Evolutionary conservation across 2,797 vertebrate species (phyloP), one percentile per base, ranked within the genome.

Genomic region (Hybognathus amarus): DNA sequence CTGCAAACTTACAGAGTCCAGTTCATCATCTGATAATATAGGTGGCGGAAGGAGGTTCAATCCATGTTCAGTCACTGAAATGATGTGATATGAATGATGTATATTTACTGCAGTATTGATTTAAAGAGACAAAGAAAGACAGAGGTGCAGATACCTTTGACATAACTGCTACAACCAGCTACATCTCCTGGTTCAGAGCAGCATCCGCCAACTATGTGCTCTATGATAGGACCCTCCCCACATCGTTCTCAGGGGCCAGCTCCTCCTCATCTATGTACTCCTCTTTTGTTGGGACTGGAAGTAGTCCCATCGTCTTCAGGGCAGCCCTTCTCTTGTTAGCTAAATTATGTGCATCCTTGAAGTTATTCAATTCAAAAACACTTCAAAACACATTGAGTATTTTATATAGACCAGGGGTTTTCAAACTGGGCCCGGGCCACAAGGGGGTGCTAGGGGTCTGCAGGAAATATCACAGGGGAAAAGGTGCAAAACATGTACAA

Each of bases 11-110:
- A 75, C 80, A 20, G n/a, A 66, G 45, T 82, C 80, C 45, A 52
- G 59, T 47, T 82, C 70, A 27, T 82, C 80, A 2, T 79, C 75
- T 71, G 77, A 64, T 36, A 79, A 64, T 36, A 42, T 38, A 22
- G 85, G 76, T 56, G 80, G 80, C 8, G 56, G 84, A 47, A 77
- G 42, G 6, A 85, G 84, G 33, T 74, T 33, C 38, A 82, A 22
- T 38, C 64, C 64, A 71, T 82, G 66, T 22, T 81, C 74, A 30
- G 42, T 82, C 74, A 85, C 80, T 85, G 74, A 64, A 85, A 68
- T 61, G 0, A 59, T 54, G 9, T 15, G 9, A 75, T 42, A 50
- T 50, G 56, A 45, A 82, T 61, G 30, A 77, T 30, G 30, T 18
- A 59, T 22, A 52, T 56, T 50, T 36, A 6, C 63, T 17, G 27